Evolutionary conservation across 2,797 vertebrate species (phyloP), one percentile per base, ranked within the genome.

Genomic region (Esox masquinongy): DNA sequence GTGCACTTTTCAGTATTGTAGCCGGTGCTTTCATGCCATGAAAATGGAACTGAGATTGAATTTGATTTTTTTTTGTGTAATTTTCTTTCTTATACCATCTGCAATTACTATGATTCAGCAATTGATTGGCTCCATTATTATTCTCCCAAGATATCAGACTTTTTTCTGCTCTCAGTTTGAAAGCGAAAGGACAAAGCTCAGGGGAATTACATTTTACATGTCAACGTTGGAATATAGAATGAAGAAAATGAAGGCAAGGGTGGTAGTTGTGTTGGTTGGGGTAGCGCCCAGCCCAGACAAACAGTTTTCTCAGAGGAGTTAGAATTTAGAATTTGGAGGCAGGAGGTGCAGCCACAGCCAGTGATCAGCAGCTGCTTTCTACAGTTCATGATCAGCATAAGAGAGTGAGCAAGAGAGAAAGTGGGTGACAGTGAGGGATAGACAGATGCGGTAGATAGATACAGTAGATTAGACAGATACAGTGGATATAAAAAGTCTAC

Each of bases 361-460:
- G 81, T 86, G 88, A 90, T 92, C 88, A 92, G 88, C 88, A 89
- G 83, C 86, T 88, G 89, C 82, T 85, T 86, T 90, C 86, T 90
- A 91, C 89, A 90, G 84, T 91, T 90, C 85, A 88, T 79, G 88
- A 85, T 84, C 77, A 74, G 76, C 39, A 47, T 39, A 9, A 11
- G n/a, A 34, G 50, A 70, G 63, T 24, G n/a, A 70, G 49, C 22
- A 69, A 78, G 68, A 70, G 17, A 69, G 15, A 6, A 66, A 7
- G 5, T 39, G 47, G 36, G 61, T 67, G 19, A 72, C 22, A 31
- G 47, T 2, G 67, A 50, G 43, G 73, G 66, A n/a, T 16, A 29
- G 12, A 53, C 2, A 53, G 50, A 39, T 39, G 5, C 4, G 7
- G 36, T 39, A 39, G 5, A 6, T 39, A 6, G 34, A 34, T 34